Evolutionary conservation across 2,888 invertebrate species (phyloP).

Genomic region (Thelaira solivaga): DNA sequence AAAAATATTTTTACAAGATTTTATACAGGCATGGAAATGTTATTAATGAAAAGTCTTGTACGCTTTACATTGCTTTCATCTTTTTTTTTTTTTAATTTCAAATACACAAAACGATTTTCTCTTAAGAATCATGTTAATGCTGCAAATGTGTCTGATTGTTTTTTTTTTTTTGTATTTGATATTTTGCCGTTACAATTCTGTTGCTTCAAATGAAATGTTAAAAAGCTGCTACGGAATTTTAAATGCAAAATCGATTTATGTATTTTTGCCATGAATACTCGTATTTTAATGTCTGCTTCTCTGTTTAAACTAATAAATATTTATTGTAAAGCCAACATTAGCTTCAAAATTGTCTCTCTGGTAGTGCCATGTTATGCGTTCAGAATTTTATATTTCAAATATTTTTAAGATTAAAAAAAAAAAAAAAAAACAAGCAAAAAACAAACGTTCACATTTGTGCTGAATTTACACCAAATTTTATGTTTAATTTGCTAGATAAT

Average conservation of each 20-base stretch:
- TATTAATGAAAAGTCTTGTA: too few relatives aligned
- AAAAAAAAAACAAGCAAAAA: too few relatives aligned
- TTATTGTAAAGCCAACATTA: conserved; percentile 19
- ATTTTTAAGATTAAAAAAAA: background rate
- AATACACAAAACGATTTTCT: too few relatives aligned
- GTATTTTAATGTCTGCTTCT: background rate
- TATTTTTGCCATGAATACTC: conserved; percentile 23
- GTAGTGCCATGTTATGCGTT: conserved; percentile 29
- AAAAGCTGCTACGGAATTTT: too few relatives aligned
- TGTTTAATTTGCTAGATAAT: conserved; percentile 51
- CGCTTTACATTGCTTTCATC: too few relatives aligned
- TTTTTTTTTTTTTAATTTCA: too few relatives aligned
- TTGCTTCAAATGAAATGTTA: too few relatives aligned
- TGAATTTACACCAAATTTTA: conserved; percentile 39
- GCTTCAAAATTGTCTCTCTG: background rate
- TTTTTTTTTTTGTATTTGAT: too few relatives aligned
- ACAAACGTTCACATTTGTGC: conserved; percentile 16
- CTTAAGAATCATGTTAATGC: too few relatives aligned
- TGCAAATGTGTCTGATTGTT: too few relatives aligned
- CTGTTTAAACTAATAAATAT: conserved; percentile 24
- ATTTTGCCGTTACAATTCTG: background rate
- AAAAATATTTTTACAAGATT: too few relatives aligned
- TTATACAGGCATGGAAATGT: too few relatives aligned
- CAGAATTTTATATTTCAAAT: conserved; percentile 45
- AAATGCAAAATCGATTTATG: conserved; percentile 29